Base-by-base conservation (phyloP, 2,113 vertebrate genomes). In the Ploceus nigricollis region DNA sequence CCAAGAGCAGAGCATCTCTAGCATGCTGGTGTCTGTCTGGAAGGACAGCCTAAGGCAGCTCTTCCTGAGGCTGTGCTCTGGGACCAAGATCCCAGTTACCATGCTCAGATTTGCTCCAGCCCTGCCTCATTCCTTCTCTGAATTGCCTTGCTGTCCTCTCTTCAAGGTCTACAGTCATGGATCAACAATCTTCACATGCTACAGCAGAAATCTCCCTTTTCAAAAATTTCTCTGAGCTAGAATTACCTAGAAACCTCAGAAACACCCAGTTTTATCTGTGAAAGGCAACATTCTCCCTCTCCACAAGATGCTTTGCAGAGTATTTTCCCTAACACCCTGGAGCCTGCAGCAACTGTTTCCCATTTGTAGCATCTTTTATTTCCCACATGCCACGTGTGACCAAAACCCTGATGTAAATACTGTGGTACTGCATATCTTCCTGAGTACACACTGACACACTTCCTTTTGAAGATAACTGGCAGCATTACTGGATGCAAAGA, bases 401-500 rank as follows among this genome's bases (percentile, higher is more conserved):
- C 68, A 83, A 95, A 93, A 37, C 60, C 51, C 80, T 75, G 90
- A 64, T 92, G 80, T 80, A 90, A 94, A 95, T 33, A 37, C 60
- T 75, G 69, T 84, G 68, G 80, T 78, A 81, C 30, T 89, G 72
- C 82, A 57, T 84, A 94, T 92, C 76, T 93, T 37, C 77, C 35
- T 7, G 64, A 90, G 57, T 37, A 82, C 90, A 87, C 47, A 44
- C 73, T 90, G 88, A 68, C 88, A 83, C 82, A 53, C 81, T 89
- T 71, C 65, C 85, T 82, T 94, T 87, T 96, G 88, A 93, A 94
- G 96, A 84, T 94, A 92, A 90, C 93, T 87, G 69, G 60, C 93
- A 93, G 72, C 79, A 51, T 19, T 19, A 3, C 44, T 87, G 61
- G 31, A 64, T 84, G 76, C 69, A 92, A 92, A 69, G 47, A 90